These are phyloP conservation scores for Furcifer pardalis DNA, from an alignment of 2,797 vertebrate genomes.

Conservation along the genomic window DNA sequence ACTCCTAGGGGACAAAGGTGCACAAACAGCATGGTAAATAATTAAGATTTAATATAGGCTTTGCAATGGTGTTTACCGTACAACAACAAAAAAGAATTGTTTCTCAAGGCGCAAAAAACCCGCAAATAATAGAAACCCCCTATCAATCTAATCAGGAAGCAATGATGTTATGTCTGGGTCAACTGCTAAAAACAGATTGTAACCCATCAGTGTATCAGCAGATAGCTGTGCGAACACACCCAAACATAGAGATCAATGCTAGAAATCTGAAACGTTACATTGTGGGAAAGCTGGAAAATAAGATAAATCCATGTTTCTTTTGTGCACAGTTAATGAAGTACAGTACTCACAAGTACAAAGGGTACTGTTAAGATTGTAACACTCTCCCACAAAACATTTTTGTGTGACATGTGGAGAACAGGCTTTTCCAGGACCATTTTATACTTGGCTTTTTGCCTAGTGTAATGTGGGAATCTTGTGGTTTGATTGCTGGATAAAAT, in stretches of 20 bases:
- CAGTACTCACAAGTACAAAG: not conserved
- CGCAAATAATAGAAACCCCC: conserved; percentile 86
- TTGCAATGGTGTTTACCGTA: conserved; percentile 88
- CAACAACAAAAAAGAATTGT: conserved; percentile 89
- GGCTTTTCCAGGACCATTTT: not conserved
- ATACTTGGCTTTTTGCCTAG: not conserved
- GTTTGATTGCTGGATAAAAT: conserved; percentile 14
- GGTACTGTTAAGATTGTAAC: not conserved
- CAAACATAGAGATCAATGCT: conserved; percentile 36
- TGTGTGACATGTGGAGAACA: not conserved
- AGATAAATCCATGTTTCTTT: not conserved
- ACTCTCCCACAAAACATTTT: not conserved
- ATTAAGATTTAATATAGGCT: conserved; percentile 90
- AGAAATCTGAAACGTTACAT: conserved; percentile 18
- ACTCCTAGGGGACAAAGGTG: conserved; percentile 94
- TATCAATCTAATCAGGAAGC: conserved; percentile 86
- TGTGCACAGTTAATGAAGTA: not conserved
- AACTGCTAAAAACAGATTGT: conserved; percentile 78
- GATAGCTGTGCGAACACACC: conserved; percentile 31
- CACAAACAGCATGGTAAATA: conserved; percentile 92
- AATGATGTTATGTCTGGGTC: conserved; percentile 83
- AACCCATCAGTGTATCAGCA: conserved; percentile 74
- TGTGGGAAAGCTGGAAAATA: not conserved
- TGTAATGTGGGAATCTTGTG: conserved; percentile 22
- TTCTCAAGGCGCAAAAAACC: conserved; percentile 81